Conservation (phyloP, 2,797 vertebrate genomes). For the Melopsittacus undulatus region DNA sequence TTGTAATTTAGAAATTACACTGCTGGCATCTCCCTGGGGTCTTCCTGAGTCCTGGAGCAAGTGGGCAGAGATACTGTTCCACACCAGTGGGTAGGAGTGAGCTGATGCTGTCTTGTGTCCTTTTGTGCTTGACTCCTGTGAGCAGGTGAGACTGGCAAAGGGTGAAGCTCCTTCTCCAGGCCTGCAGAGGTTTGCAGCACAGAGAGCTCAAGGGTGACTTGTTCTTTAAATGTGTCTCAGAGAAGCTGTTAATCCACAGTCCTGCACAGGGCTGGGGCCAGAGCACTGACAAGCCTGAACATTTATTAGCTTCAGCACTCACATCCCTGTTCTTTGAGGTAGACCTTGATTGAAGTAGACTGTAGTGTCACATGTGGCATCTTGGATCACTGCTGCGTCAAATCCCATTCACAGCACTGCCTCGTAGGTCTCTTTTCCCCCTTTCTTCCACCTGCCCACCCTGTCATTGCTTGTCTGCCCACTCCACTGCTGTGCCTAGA, state of each 20-base stretch:
- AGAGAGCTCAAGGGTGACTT: not conserved
- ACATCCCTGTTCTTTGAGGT: not conserved
- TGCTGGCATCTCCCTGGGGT: not conserved
- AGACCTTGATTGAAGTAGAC: constrained; percentile 7
- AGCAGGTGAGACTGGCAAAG: not conserved
- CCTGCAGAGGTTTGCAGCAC: not conserved
- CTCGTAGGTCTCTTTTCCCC: not conserved
- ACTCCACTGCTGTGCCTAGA: not conserved
- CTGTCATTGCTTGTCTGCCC: not conserved
- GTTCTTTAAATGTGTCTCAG: not conserved
- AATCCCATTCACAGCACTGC: not conserved
- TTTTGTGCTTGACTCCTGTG: not conserved
- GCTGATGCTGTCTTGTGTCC: not conserved
- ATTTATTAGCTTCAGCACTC: not conserved
- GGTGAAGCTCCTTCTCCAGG: not conserved
- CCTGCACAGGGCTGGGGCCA: not conserved
- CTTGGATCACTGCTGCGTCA: not conserved
- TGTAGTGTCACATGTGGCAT: not conserved
- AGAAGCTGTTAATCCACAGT: not conserved
- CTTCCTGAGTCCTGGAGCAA: not conserved
- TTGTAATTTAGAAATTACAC: not conserved
- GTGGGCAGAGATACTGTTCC: not conserved
- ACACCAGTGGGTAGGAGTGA: not conserved
- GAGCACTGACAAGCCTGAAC: not conserved
- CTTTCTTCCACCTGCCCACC: not conserved